Conservation (phyloP, 2,113 vertebrate species). For the Litocranius walleri region DNA sequence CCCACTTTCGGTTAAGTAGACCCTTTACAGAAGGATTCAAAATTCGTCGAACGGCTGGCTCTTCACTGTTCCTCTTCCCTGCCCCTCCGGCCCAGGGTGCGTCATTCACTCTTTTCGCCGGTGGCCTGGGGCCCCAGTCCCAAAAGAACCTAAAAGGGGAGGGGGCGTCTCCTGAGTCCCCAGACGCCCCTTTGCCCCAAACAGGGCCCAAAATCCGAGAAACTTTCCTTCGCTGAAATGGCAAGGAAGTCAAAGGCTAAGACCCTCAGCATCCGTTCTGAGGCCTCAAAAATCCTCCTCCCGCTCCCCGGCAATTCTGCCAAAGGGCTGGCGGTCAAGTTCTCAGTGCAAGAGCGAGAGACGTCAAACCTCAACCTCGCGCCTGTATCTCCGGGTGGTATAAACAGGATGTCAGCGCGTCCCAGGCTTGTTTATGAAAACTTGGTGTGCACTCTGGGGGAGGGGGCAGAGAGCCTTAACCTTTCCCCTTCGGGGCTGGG, state of each 20-base stretch:
- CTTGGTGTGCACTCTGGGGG: neutral
- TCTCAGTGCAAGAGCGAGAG: neutral
- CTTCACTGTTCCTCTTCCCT: neutral
- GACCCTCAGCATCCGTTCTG: neutral
- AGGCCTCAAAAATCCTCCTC: neutral
- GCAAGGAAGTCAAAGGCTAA: neutral
- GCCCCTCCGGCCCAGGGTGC: neutral
- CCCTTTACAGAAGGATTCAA: neutral
- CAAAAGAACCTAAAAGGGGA: neutral
- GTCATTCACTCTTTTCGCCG: neutral
- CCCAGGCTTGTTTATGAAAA: conserved; percentile 35
- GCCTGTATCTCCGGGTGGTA: neutral
- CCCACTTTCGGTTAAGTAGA: neutral
- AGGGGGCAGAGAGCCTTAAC: neutral
- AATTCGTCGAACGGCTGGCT: neutral
- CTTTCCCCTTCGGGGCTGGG: neutral
- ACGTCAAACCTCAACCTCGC: conserved; percentile 21
- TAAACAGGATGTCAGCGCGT: conserved; percentile 72
- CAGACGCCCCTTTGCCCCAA: neutral
- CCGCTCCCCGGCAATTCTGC: neutral
- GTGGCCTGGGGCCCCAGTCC: neutral
- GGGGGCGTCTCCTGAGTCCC: neutral
- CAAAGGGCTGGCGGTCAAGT: neutral
- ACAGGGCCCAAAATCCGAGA: neutral
- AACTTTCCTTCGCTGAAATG: neutral